Evolutionary conservation across 2,888 invertebrate species (phyloP), one percentile per base, ranked within the genome.

Genomic region (Amphipoea lucens): DNA sequence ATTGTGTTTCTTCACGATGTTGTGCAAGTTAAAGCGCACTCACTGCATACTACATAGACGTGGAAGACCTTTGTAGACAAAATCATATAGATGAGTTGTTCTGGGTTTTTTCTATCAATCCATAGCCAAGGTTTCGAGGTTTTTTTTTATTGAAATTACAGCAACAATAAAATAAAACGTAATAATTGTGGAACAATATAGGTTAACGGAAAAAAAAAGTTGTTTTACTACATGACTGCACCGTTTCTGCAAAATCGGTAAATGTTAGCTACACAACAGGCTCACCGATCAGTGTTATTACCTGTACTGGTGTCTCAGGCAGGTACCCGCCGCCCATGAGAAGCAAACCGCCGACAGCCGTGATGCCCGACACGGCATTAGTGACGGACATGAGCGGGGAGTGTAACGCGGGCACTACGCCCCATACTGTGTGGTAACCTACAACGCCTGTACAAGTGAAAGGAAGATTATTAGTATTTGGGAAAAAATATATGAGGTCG

Each of bases 371-470:
- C 91, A 99, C 98, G 82, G 99, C 99, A 94, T 99, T 99, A 9
- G 99, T 99, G 60, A 99, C 99, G 1, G 98, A 98, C 99, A 99
- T 99, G 48, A 99, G 97, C 0, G 99, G 99, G 0, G 98, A 98
- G 96, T 99, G 99, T 42, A 99, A 97, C 54, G 99, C 98, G 17
- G 99, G 99, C 29, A 98, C 98, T 36, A 99, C 99, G 73, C 98
- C 98, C 99, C 99, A 99, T 23, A 99, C 99, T 2, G 99, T 99
- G 96, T 99, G 98, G 95, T 99, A 99, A 2, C 97, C 97, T 40
- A 98, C 98, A 90, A 99, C 97, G 72, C 98, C 98, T 92, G 29
- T 11, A 69, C 60, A 29, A 71, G 36, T 4, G 0, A 20, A 48
- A 74, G 1, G 45, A 42, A 51, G 0, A 23, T 17, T 66, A 45